Conservation (phyloP, 2,797 vertebrate genomes). For the Artibeus lituratus region DNA sequence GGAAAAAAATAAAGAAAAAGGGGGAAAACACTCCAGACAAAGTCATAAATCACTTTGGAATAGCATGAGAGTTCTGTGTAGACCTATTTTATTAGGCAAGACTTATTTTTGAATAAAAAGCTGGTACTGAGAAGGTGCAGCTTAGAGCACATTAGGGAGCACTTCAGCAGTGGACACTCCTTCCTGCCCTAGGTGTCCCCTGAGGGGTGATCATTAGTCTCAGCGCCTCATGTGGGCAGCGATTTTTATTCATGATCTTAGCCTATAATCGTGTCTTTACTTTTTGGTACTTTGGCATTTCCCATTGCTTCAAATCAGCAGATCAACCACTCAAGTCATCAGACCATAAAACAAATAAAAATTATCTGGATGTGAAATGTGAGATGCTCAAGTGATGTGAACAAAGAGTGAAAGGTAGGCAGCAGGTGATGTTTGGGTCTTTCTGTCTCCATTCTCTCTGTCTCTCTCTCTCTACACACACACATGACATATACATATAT, state of each 20-base stretch:
- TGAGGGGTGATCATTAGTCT: background rate
- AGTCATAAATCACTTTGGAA: background rate
- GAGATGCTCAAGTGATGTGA: background rate
- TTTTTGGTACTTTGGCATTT: background rate
- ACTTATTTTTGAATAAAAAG: background rate
- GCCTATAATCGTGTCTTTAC: background rate
- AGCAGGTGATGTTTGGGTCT: background rate
- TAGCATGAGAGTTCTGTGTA: background rate
- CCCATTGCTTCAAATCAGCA: background rate
- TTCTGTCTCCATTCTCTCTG: no score
- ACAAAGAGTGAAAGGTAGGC: background rate
- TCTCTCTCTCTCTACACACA: no score
- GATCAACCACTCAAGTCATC: background rate
- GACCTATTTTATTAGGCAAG: background rate
- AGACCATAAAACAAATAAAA: background rate
- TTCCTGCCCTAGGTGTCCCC: background rate
- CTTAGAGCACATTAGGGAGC: background rate
- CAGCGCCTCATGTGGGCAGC: background rate
- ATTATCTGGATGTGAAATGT: background rate
- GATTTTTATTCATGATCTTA: background rate
- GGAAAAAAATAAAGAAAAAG: background rate
- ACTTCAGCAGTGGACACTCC: background rate
- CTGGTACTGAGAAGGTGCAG: background rate
- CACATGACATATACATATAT: background rate
- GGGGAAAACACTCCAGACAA: background rate